A percentile compares a stretch with the other conserved stretches of the same genome.
Conservation (phyloP, 2,888 invertebrate species). For the Campoplex nolae region DNA sequence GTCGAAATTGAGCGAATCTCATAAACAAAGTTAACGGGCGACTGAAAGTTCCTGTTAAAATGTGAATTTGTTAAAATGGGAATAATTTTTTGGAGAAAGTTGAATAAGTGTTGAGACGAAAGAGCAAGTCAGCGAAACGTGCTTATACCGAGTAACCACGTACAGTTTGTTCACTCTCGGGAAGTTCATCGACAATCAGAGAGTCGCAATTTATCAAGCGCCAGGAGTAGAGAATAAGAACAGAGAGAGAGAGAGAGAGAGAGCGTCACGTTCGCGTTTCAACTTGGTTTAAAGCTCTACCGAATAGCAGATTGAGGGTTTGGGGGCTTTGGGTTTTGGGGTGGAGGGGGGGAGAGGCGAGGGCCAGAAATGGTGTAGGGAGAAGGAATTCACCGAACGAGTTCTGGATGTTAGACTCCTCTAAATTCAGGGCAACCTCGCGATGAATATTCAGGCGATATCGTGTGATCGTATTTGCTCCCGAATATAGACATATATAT, state of each 20-base stretch:
- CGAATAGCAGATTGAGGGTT: conserved; percentile 21
- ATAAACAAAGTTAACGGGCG: neutral
- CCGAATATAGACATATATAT: neutral
- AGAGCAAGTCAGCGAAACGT: conserved; percentile 3
- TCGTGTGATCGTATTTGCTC: conserved; percentile 48
- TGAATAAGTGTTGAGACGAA: neutral
- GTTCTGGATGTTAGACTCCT: conserved; percentile 31
- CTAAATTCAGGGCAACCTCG: conserved; percentile 66
- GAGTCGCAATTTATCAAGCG: conserved; percentile 41
- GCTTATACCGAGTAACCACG: neutral
- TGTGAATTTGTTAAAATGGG: neutral
- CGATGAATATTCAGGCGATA: conserved; percentile 70
- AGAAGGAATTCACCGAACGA: conserved; percentile 3
- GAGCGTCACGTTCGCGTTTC: conserved; percentile 37
- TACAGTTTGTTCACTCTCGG: conserved; percentile 21
- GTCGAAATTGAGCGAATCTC: neutral
- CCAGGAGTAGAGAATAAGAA: conserved; percentile 30
- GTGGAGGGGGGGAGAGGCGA: neutral
- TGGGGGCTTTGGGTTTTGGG: neutral
- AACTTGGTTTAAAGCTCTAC: conserved; percentile 36
- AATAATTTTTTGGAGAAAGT: neutral
- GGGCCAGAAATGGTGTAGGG: neutral
- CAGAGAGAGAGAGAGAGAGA: neutral
- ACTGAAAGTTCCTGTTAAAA: neutral
- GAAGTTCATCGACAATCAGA: conserved; percentile 35